phyloP scores from a whole-genome alignment of 1,140 invertebrate genomes.

The Branchinecta lindahli region DNA sequence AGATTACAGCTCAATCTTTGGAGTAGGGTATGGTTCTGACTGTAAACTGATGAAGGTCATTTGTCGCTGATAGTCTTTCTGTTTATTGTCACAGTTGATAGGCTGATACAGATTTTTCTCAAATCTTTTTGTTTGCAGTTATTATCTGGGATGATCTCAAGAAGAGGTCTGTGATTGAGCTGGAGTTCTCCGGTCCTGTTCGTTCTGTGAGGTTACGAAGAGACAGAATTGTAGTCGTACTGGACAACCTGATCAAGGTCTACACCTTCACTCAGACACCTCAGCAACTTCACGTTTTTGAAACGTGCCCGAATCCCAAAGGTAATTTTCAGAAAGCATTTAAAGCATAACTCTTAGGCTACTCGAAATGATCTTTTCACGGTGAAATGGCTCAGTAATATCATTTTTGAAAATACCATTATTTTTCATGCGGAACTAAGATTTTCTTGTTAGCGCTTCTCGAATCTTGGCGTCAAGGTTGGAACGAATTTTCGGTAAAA shows the following conservation, averaged over 20 bases:
- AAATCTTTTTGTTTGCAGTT: constrained; percentile 40
- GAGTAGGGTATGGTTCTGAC: too few species aligned
- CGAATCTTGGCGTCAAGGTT: too few species aligned
- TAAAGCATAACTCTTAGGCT: not conserved
- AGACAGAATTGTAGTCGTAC: constrained; percentile 88
- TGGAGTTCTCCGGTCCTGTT: constrained; percentile 84
- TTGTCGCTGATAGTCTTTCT: too few species aligned
- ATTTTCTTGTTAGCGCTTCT: constrained; percentile 10
- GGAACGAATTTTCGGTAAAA: too few species aligned
- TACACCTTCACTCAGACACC: constrained; percentile 94
- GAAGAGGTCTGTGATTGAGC: constrained; percentile 75
- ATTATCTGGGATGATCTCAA: constrained; percentile 97
- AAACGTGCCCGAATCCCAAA: constrained; percentile 81
- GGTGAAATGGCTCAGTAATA: too few species aligned
- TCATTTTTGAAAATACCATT: too few species aligned
- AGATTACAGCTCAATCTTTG: too few species aligned
- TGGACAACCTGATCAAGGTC: constrained; percentile 87
- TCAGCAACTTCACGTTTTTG: constrained; percentile 87
- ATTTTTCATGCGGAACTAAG: constrained; percentile 12
- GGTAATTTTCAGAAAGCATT: constrained; percentile 31
- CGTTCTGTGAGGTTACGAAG: constrained; percentile 73
- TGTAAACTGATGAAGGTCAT: too few species aligned
- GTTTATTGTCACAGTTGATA: too few species aligned
- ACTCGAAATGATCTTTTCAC: too few species aligned
- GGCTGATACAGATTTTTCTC: too few species aligned